These are phyloP conservation scores for Cynodonichthys magdalenae DNA, from an alignment of 2,797 vertebrate genomes.

Conservation along the genomic window DNA sequence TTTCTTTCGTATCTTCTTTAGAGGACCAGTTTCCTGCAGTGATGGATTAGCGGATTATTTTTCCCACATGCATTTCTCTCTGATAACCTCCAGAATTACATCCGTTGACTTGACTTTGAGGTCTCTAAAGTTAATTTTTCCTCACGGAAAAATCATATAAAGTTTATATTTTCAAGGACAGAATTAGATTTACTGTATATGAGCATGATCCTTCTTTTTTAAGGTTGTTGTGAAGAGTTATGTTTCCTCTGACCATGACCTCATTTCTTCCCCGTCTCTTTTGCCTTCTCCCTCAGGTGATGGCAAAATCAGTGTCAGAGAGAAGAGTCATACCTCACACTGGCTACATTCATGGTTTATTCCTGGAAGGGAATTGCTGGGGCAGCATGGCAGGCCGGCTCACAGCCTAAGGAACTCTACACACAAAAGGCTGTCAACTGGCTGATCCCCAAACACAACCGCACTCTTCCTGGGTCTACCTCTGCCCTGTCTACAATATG, in stretches of 20 bases:
- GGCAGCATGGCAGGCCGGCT: constrained; percentile 69
- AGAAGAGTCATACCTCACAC: constrained; percentile 71
- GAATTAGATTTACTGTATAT: constrained; percentile 3
- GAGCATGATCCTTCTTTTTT: not conserved
- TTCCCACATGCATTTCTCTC: constrained; percentile 94
- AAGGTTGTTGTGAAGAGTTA: constrained; percentile 9
- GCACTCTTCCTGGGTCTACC: constrained; percentile 80
- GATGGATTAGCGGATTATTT: constrained; percentile 93
- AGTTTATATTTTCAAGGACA: not conserved
- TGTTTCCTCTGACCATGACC: not conserved
- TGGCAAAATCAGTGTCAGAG: constrained; percentile 67
- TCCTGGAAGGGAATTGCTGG: constrained; percentile 92
- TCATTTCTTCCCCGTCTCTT: not conserved
- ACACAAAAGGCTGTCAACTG: constrained; percentile 89
- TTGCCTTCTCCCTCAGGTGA: constrained; percentile 74
- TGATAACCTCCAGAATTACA: constrained; percentile 90
- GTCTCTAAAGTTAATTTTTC: constrained; percentile 63
- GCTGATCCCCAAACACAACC: constrained; percentile 84
- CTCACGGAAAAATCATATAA: not conserved
- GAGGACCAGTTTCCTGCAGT: constrained; percentile 83
- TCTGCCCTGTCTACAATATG: constrained; percentile 93
- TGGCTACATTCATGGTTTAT: constrained; percentile 89
- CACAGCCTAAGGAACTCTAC: constrained; percentile 86
- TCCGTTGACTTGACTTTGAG: constrained; percentile 88
- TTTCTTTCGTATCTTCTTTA: constrained; percentile 71